These are phyloP conservation scores for Kobus ellipsiprymnus DNA, from an alignment of 2,113 vertebrate genomes.

Conservation along the genomic window DNA sequence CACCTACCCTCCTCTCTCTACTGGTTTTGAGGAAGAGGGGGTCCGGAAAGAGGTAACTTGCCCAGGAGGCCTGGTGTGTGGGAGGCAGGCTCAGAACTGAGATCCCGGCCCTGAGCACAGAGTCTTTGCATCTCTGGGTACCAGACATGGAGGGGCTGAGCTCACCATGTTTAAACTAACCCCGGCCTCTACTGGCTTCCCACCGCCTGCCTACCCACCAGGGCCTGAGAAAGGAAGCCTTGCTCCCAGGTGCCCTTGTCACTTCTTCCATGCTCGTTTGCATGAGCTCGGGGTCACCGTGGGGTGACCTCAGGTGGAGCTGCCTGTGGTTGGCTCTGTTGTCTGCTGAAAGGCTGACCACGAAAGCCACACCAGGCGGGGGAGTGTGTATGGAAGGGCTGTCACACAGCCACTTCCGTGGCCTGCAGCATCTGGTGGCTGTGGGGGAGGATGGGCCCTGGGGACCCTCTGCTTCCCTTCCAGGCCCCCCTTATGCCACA, in stretches of 20 bases:
- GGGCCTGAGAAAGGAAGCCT: slow-evolving; percentile 18
- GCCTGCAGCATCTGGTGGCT: not conserved
- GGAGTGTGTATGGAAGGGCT: not conserved
- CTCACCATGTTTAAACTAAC: not conserved
- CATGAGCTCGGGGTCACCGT: not conserved
- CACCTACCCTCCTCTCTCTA: not conserved
- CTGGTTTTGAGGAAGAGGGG: not conserved
- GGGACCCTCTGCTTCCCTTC: not conserved
- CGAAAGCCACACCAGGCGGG: not conserved
- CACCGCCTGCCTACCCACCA: rapidly evolving
- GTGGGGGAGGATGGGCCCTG: not conserved
- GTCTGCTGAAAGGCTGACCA: slow-evolving; percentile 1
- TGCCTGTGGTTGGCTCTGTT: not conserved
- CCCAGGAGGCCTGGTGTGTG: not conserved
- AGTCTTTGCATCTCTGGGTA: not conserved
- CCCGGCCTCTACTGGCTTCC: not conserved
- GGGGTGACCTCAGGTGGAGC: not conserved
- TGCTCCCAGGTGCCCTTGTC: not conserved
- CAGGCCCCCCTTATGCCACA: not conserved
- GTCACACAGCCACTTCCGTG: not conserved
- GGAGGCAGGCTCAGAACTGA: not conserved
- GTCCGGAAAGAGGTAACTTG: not conserved
- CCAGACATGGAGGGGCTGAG: not conserved
- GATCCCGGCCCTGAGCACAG: not conserved
- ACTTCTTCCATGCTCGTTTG: slow-evolving; percentile 42